Percentiles rank a stretch among this genome's conserved stretches.
Evolutionary conservation across 30 jellyfish, hydroid and myxozoan species (phyloP).

Genomic region (Hydractinia symbiolongicarpus): DNA sequence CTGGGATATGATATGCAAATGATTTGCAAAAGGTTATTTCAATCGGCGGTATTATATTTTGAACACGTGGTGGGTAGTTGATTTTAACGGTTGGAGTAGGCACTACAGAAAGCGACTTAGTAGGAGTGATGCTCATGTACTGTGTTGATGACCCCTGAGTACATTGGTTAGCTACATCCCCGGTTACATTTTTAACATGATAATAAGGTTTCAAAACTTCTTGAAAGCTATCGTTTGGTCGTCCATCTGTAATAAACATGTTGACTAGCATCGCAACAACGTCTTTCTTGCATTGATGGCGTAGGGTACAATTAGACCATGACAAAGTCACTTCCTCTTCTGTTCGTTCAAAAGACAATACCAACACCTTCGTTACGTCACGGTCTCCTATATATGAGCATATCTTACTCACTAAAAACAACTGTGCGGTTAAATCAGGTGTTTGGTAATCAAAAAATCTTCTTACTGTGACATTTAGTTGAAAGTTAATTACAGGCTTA

Average conservation of each 20-base stretch:
- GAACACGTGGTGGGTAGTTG: constrained; percentile 25
- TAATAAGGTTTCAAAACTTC: constrained; percentile 56
- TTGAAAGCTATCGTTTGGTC: constrained; percentile 22
- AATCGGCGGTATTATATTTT: constrained; percentile 18
- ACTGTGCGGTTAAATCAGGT: constrained; percentile 79
- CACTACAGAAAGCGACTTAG: not conserved
- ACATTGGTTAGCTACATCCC: not conserved
- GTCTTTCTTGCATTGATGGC: constrained; percentile 47
- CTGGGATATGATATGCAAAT: constrained; percentile 42
- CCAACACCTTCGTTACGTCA: constrained; percentile 33
- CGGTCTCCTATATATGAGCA: constrained; percentile 55
- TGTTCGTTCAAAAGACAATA: constrained; percentile 41
- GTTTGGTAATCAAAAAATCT: constrained; percentile 56
- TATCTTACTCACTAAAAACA: constrained; percentile 53
- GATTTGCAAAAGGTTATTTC: constrained; percentile 26
- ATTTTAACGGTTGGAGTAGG: constrained; percentile 18
- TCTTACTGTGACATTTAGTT: constrained; percentile 30
- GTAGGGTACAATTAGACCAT: constrained; percentile 84
- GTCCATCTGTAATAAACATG: constrained; percentile 24
- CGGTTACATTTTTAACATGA: constrained; percentile 6
- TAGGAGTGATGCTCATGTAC: constrained; percentile 12
- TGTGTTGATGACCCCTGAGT: not conserved
- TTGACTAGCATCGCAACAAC: constrained; percentile 21
- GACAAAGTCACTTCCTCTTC: constrained; percentile 5
- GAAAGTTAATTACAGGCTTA: constrained; percentile 42